These are phyloP conservation scores for Aurelia sp. DNA, from an alignment of 30 jellyfish, hydroid and myxozoan genomes.

Conservation along the genomic window DNA sequence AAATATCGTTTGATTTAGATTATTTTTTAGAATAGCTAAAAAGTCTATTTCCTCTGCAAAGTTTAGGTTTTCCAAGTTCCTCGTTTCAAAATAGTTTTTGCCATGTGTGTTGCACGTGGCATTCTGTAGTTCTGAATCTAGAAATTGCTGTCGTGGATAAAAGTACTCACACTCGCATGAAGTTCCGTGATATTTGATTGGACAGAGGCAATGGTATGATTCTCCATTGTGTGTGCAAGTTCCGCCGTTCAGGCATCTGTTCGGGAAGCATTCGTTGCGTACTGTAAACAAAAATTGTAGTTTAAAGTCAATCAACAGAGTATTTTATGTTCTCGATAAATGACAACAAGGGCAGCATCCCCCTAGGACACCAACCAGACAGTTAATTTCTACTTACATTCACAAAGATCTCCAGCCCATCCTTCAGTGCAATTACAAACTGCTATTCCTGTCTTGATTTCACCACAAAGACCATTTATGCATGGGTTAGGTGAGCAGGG, in stretches of 20 bases:
- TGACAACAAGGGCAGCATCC: too few relatives aligned
- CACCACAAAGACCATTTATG: constrained; percentile 72
- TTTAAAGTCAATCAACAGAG: too few relatives aligned
- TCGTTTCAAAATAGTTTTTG: too few relatives aligned
- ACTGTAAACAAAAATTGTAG: constrained; percentile 20
- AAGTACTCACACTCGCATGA: constrained; percentile 44
- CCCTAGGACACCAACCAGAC: too few relatives aligned
- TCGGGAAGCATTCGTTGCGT: constrained; percentile 74
- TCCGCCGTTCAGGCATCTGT: constrained; percentile 81
- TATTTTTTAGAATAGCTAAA: too few relatives aligned
- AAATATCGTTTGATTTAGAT: too few relatives aligned
- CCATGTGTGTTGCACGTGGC: too few relatives aligned
- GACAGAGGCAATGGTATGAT: constrained; percentile 54
- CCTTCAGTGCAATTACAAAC: constrained; percentile 85
- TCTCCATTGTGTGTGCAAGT: constrained; percentile 81
- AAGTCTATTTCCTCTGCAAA: too few relatives aligned
- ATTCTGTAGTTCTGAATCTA: too few relatives aligned
- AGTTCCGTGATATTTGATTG: constrained; percentile 34
- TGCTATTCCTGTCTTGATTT: constrained; percentile 38
- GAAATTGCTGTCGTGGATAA: too few relatives aligned
- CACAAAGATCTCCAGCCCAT: constrained; percentile 91
- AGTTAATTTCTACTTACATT: constrained; percentile 49
- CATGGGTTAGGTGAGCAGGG: constrained; percentile 90
- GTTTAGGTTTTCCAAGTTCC: too few relatives aligned
- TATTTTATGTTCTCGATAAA: too few relatives aligned